Evolutionary conservation across 2,797 vertebrate species (phyloP), one percentile per base, ranked within the genome.

Genomic region (Todus mexicanus): DNA sequence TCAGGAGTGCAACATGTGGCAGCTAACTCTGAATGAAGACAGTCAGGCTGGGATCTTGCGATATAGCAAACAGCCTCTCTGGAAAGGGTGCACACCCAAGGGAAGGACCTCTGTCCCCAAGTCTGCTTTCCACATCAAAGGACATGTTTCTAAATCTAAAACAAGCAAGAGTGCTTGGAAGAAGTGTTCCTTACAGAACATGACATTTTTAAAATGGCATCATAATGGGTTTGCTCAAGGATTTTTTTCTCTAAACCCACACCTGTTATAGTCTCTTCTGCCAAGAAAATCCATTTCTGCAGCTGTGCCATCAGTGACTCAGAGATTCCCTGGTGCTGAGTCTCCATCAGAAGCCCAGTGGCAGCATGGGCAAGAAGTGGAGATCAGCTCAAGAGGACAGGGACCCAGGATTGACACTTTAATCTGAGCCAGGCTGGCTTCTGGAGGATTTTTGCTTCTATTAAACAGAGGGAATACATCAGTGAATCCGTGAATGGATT

Each of bases 241-340:
- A 53, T 40, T 76, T 84, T 87, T 42, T 84, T 13, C 53, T 56
- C 43, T 78, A 53, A 77, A 84, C 59, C 63, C 80, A 91, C 0
- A 0, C 68, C 50, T 77, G 35, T 40, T 33, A 25, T 5, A 61
- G 43, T 33, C 29, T 94, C 38, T 51, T 76, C 47, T 84, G 65
- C 82, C 91, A 90, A 79, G 68, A 65, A 82, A 88, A 92, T 40
- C 40, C 37, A 40, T 47, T 84, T 73, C 38, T 83, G 69, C 48
- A 69, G 75, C 43, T 91, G 47, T 70, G 85, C 56, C 59, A 69
- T 54, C 66, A 79, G 37, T 66, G 72, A 87, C 60, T 79, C 64
- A 72, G 69, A 91, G 54, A 87, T n/a, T 92, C 50, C 77, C 47
- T 53, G 38, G 22, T 73, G 74, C 35, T 12, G 25, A 74, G 33